phyloP scores from a whole-genome alignment of 2,888 invertebrate genomes.

The Galeruca laticollis region DNA sequence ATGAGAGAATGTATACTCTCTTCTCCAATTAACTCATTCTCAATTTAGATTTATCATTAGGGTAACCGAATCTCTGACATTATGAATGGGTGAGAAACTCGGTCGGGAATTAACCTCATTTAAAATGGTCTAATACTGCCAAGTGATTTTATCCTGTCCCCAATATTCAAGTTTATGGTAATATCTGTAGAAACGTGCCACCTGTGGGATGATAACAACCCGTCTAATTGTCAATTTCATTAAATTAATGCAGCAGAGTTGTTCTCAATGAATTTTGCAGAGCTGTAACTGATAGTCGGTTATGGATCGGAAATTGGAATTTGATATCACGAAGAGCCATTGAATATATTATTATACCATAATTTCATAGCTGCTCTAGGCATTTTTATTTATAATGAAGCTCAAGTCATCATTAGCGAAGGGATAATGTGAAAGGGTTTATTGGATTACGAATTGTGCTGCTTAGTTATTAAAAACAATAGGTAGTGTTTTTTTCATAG shows the following conservation, averaged over 20 bases:
- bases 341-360: constrained; percentile 2
- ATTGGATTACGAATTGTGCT: not conserved
- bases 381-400: not conserved
- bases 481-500: too few species aligned
- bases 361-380: not conserved
- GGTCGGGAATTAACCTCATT: constrained; percentile 17
- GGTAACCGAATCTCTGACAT: not conserved
- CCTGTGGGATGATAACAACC: constrained; percentile 22
- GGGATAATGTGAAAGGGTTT: not conserved
- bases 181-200: constrained; percentile 23
- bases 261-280: constrained; percentile 19
- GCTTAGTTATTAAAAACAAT: too few species aligned
- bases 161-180: constrained; percentile 32
- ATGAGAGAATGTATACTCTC: too few species aligned
- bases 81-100: constrained; percentile 20
- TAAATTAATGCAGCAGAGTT: constrained; percentile 30
- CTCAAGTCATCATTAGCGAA: not conserved
- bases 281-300: constrained; percentile 22
- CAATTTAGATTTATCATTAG: not conserved
- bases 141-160: constrained; percentile 28
- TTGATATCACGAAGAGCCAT: constrained; percentile 11
- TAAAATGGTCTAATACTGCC: constrained; percentile 15
- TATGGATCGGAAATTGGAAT: constrained; percentile 23
- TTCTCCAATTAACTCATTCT: not conserved
- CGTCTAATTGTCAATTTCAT: constrained; percentile 32